Evolutionary conservation across 1,140 invertebrate genomes (phyloP).

Genomic region (Eupristina koningsbergeri): DNA sequence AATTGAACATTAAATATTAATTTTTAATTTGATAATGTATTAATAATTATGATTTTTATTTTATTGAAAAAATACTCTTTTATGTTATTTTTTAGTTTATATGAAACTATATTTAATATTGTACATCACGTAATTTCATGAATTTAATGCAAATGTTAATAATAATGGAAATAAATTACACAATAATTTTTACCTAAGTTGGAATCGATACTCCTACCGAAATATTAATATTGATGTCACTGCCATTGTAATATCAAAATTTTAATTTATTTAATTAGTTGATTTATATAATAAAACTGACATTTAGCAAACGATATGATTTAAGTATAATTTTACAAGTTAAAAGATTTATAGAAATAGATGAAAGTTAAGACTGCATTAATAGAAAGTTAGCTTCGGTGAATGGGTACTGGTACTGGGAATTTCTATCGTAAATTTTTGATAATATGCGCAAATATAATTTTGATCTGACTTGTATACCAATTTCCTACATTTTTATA

Average conservation of each 20-base stretch:
- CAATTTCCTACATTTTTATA: no score
- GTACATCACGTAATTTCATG: no score
- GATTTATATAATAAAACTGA: background rate
- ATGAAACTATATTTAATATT: no score
- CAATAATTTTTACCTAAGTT: background rate
- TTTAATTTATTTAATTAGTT: background rate
- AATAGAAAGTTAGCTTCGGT: background rate
- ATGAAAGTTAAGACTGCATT: slow-evolving; percentile 28
- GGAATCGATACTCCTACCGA: background rate
- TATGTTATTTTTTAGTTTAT: no score
- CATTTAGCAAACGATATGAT: background rate
- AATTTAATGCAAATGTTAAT: no score
- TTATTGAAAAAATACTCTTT: no score
- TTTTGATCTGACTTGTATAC: no score
- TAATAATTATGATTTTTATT: no score
- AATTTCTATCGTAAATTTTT: background rate
- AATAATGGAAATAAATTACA: no score
- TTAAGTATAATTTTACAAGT: background rate
- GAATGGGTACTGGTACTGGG: background rate
- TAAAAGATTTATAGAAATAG: slow-evolving; percentile 9
- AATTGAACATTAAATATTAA: no score
- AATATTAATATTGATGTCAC: background rate
- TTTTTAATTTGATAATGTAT: no score
- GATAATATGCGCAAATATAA: background rate
- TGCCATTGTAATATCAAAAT: background rate